These are phyloP conservation scores for Sus cebifrons DNA, from an alignment of 2,797 vertebrate species.

Conservation along the genomic window DNA sequence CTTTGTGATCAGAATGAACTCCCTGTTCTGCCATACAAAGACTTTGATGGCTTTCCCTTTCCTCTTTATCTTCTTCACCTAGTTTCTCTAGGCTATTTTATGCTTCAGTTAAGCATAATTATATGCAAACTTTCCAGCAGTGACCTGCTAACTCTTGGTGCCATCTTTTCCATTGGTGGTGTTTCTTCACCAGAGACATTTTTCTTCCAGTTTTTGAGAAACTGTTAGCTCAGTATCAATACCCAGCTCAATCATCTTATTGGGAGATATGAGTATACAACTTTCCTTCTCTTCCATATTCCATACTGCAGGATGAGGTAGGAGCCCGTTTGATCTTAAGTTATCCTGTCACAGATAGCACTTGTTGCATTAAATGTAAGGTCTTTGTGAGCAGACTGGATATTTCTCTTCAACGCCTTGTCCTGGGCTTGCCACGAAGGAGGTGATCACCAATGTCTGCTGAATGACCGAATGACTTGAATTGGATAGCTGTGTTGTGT, in stretches of 20 bases:
- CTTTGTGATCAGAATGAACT: neutral
- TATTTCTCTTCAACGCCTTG: too few relatives aligned
- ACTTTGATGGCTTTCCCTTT: neutral
- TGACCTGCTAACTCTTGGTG: neutral
- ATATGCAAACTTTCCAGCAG: neutral
- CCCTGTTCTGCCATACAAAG: neutral
- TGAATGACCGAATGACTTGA: too few relatives aligned
- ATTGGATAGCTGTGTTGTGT: too few relatives aligned
- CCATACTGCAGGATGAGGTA: neutral
- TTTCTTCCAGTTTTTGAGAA: neutral
- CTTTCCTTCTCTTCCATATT: neutral
- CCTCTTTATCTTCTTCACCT: neutral
- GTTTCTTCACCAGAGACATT: neutral
- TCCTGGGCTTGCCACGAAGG: too few relatives aligned
- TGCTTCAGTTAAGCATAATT: neutral
- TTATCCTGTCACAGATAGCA: neutral
- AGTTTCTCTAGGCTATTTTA: neutral
- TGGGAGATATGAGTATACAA: neutral
- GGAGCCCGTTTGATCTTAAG: neutral
- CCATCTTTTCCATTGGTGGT: neutral
- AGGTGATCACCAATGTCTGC: too few relatives aligned
- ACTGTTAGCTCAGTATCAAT: neutral
- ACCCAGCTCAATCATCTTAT: neutral
- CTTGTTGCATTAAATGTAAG: neutral
- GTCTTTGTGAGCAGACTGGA: neutral